phyloP scores from a whole-genome alignment of 2,888 invertebrate genomes.

The Rhagonycha fulva region DNA sequence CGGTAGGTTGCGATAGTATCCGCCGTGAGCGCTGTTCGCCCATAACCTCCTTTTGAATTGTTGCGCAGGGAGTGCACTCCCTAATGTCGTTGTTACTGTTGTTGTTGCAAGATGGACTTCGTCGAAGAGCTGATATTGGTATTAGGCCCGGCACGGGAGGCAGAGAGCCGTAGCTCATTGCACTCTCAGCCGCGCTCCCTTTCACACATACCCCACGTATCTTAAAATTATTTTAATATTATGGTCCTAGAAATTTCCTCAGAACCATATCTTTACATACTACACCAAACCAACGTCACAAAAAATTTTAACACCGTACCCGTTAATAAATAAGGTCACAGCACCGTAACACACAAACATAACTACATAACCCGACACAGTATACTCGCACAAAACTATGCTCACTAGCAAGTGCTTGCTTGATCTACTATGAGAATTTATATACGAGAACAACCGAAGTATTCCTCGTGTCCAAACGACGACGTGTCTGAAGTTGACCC shows the following conservation, averaged over 20 bases:
- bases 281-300: background rate
- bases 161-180: conserved; percentile 51
- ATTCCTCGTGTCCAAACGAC: background rate
- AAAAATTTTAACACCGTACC: background rate
- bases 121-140: conserved; percentile 52
- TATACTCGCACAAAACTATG: conserved; percentile 43
- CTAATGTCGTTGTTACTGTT: conserved; percentile 33
- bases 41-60: conserved; percentile 52
- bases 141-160: conserved; percentile 55
- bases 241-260: background rate
- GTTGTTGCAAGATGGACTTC: conserved; percentile 38
- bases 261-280: background rate
- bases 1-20: conserved; percentile 49
- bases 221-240: background rate
- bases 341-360: conserved; percentile 37
- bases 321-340: conserved; percentile 18
- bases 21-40: conserved; percentile 54
- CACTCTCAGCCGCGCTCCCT: conserved; percentile 41
- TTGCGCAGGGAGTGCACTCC: conserved; percentile 49
- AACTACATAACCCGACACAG: conserved; percentile 27
- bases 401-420: conserved; percentile 42
- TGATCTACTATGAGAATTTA: conserved; percentile 48
- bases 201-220: conserved; percentile 14
- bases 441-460: conserved; percentile 40
- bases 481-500: conserved; percentile 39